Evolutionary conservation across 2,113 vertebrate genomes (phyloP), one percentile per base, ranked within the genome.

Genomic region (Pandion haliaetus): DNA sequence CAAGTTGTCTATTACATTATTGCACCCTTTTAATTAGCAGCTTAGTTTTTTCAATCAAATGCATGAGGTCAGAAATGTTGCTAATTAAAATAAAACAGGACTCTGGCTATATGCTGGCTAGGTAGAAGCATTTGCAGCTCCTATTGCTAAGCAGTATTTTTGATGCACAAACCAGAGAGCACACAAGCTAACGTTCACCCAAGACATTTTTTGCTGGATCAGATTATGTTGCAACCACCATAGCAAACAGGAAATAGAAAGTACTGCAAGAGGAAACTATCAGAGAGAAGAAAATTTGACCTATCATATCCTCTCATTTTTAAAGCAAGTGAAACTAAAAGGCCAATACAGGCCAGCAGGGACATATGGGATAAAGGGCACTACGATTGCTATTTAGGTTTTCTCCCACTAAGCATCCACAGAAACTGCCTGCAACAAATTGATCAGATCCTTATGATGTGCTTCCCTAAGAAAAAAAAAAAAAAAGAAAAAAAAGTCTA

Each of bases 11-110:
- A 50, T 88, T 94, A 45, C 72, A 49, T 79, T 66, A 95, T 34
- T 95, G 72, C 65, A 93, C 44, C 42, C 80, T 95, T 97, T 97
- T 96, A 98, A 97, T 96, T 94, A 96, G 92, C 61, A 92, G 82
- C 52, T 88, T 91, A 91, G 86, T 85, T 93, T 86, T 90, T 95
- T n/a, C 74, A 95, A 85, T 91, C 83, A 97, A 94, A 91, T 47
- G 52, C 77, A 88, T 1, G 29, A 96, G 90, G 77, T 83, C 67
- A 96, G 77, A 95, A 76, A 94, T 28, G 50, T 58, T 79, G 90
- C 77, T 94, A 95, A 96, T 97, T 96, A 95, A 95, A 97, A 93
- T 59, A 95, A 66, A 80, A 93, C 34, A 50, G 85, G 73, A 89
- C 69, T 91, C 58, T 63, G 85, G 79, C 45, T 63, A 42, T 24